Base-by-base conservation (phyloP, 2,888 invertebrate genomes). In the Athalia rosae region DNA sequence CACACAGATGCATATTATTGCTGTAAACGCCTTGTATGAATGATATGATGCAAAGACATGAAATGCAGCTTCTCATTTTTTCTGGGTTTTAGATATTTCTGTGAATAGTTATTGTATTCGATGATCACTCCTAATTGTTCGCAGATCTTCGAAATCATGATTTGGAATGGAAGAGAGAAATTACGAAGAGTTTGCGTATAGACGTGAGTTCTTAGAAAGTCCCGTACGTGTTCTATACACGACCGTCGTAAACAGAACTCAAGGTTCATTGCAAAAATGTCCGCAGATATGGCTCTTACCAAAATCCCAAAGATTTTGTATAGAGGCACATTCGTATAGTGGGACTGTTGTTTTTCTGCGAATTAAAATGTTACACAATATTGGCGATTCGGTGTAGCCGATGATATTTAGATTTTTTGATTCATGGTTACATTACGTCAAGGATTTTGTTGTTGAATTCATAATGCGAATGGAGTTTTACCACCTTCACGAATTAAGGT, bases 131-230 rank as follows among this genome's bases (percentile, higher is more conserved):
- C 7, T 15, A 59, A 47, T 47, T 64, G 47, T 64, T 13, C n/a
- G 67, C 15, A 71, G 56, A 71, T 71, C 43, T 58, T 45, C 41
- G 58, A 71, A 69, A 58, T 71, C n/a, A 58, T 45, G 58, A 71
- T 71, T 50, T 6, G 9, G 45, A 28, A 62, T 59, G 43, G 61
- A 61, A 28, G 74, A 74, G 74, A 74, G 74, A 74, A 74, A 61
- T 74, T 61, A 11, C 61, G 13, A 45, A 47, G 61, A 61, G 45
- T 15, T 61, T 62, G 61, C 53, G 41, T 59, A 74, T 28, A 28
- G 28, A 28, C 28, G 28, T 74, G 74, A 59, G 58, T 69, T 74
- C 74, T 59, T 74, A 74, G 74, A 74, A 74, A 74, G 74, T 62
- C 7, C 13, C 11, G 61, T 74, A 74, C 74, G 47, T 74, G 61